Evolutionary conservation across 2,113 vertebrate species (phyloP).

Genomic region (Phocoena sinus): DNA sequence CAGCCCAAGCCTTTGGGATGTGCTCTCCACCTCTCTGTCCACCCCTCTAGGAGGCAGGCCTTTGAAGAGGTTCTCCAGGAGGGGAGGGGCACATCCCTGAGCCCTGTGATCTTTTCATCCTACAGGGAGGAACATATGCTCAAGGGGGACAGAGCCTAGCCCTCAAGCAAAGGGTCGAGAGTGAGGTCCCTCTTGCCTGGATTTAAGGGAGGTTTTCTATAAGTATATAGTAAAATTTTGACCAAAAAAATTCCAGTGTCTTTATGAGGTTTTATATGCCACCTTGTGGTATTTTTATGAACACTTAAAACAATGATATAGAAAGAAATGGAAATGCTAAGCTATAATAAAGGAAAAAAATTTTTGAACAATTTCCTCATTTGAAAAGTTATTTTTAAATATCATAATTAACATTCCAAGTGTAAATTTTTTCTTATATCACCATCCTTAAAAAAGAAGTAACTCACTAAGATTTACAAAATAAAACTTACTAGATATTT

Average conservation of each 20-base stretch:
- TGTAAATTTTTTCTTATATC: background rate
- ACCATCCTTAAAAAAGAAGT: background rate
- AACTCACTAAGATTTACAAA: background rate
- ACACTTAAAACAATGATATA: background rate
- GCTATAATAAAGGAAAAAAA: background rate
- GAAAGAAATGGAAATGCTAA: background rate
- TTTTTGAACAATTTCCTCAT: background rate
- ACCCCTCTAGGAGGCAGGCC: background rate
- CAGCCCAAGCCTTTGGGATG: background rate
- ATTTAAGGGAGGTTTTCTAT: background rate
- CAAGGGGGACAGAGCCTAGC: background rate
- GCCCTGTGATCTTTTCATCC: background rate
- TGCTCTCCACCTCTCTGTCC: background rate
- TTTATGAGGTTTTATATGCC: slow-evolving; percentile 32
- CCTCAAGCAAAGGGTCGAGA: background rate
- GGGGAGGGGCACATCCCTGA: background rate
- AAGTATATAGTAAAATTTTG: background rate
- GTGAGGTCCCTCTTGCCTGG: background rate
- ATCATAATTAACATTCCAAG: background rate
- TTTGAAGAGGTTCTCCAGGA: background rate
- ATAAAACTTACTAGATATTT: background rate
- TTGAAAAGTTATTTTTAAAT: slow-evolving; percentile 37
- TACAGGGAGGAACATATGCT: background rate
- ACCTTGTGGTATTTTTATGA: slow-evolving; percentile 45
- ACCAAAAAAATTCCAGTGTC: background rate